Evolutionary conservation across 2,113 vertebrate species (phyloP).

Genomic region (Hypomesus transpacificus): DNA sequence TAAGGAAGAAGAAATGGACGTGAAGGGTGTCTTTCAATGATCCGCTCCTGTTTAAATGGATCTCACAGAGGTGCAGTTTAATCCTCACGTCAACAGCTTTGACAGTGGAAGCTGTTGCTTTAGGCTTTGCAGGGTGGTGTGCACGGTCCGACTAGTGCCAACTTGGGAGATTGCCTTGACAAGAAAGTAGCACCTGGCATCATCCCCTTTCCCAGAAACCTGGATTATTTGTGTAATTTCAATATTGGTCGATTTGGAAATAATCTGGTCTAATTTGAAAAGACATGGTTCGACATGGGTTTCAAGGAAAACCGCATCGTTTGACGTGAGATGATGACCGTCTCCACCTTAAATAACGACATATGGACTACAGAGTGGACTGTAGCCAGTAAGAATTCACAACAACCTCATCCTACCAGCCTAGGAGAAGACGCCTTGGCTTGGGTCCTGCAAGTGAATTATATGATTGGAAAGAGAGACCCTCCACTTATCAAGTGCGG

Average conservation of each 20-base stretch:
- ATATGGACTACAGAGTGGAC: neutral
- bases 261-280: conserved; percentile 47
- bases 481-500: conserved; percentile 18
- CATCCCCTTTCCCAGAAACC: conserved; percentile 49
- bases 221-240: conserved; percentile 56
- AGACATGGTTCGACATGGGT: conserved; percentile 14
- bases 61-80: neutral
- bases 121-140: neutral
- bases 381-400: conserved; percentile 21
- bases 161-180: conserved; percentile 47
- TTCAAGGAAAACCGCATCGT: conserved; percentile 40
- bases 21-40: neutral
- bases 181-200: conserved; percentile 21
- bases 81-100: neutral
- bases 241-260: conserved; percentile 46
- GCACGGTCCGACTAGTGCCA: conserved; percentile 27
- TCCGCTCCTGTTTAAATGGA: neutral
- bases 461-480: conserved; percentile 41
- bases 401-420: neutral
- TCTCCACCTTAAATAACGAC: conserved; percentile 16
- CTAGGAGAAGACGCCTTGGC: conserved; percentile 6
- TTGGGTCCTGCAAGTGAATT: conserved; percentile 24
- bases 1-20: too few relatives aligned
- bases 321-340: conserved; percentile 31
- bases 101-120: neutral